Evolutionary conservation across 1,140 invertebrate genomes (phyloP), one percentile per base, ranked within the genome.

Genomic region (Akabosia matsudoensis): DNA sequence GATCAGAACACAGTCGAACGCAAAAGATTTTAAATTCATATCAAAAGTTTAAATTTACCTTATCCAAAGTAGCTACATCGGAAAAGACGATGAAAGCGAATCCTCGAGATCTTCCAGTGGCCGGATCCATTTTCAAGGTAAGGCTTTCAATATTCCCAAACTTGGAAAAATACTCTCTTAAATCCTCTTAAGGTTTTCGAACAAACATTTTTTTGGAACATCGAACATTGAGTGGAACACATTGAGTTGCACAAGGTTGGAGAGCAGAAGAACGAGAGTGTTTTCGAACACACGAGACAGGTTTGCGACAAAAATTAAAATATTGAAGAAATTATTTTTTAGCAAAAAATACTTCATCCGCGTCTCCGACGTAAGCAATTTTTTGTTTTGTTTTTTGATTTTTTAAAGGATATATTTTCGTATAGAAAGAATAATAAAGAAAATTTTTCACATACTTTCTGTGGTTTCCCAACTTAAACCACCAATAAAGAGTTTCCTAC

Each of bases 401-500:
- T n/a, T n/a, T n/a, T n/a, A n/a, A 33, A 70, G 33, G 16, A 61
- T 33, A 10, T 70, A 54, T 71, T 16, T 31, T 70, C 1, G 26
- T n/a, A 14, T 13, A 28, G 28, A 71, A 72, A 74, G 14, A 26
- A 56, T 75, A 28, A 33, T 28, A 74, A 80, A 81, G 80, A 78
- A 83, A 81, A n/a, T 82, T 78, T 73, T 78, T 78, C 84, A 92
- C 93, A 94, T 88, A 97, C 96, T 96, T 87, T 97, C 95, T 85
- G 94, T 94, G 26, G 96, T 97, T 89, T 97, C 94, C 95, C 96
- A 97, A 88, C 94, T 97, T 78, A 98, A 87, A 77, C 95, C 96
- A 84, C 96, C 96, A 87, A 97, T 94, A 91, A 98, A 98, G 81
- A 98, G 90, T 91, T 98, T 98, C 88, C 96, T 97, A 91, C 45